Conservation (phyloP, 2,888 invertebrate genomes). For the Bimastos eiseni region DNA sequence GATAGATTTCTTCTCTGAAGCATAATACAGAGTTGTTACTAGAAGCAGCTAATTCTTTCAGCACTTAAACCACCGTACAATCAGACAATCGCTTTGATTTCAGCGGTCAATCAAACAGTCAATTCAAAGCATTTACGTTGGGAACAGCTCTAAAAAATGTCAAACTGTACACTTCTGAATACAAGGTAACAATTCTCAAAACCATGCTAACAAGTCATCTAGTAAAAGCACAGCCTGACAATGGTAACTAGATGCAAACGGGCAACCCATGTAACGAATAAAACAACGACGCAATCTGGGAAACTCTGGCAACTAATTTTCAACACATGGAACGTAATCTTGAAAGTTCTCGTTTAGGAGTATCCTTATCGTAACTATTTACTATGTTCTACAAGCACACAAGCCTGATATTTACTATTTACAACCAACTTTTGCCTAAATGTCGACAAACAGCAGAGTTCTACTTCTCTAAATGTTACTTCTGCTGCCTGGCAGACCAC, state of each 20-base stretch:
- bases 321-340: background rate
- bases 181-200: conserved; percentile 7
- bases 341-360: background rate
- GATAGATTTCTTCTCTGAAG: conserved; percentile 6
- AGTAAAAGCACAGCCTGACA: background rate
- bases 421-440: conserved; percentile 13
- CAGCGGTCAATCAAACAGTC: background rate
- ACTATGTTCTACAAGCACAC: background rate
- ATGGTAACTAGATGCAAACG: background rate
- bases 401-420: background rate
- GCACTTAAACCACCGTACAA: background rate
- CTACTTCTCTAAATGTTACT: background rate
- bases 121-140: background rate
- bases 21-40: background rate
- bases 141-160: background rate
- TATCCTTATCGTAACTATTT: background rate
- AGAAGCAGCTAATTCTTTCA: background rate
- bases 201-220: conserved; percentile 5
- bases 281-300: background rate
- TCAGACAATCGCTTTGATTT: background rate
- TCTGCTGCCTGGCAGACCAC: background rate
- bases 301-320: background rate
- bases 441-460: background rate
- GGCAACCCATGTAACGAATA: background rate
- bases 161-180: conserved; percentile 1